A percentile compares a stretch with the other conserved stretches of the same genome.
These are phyloP conservation scores for Struthio camelus DNA, from an alignment of 2,113 vertebrate genomes.

Conservation along the genomic window DNA sequence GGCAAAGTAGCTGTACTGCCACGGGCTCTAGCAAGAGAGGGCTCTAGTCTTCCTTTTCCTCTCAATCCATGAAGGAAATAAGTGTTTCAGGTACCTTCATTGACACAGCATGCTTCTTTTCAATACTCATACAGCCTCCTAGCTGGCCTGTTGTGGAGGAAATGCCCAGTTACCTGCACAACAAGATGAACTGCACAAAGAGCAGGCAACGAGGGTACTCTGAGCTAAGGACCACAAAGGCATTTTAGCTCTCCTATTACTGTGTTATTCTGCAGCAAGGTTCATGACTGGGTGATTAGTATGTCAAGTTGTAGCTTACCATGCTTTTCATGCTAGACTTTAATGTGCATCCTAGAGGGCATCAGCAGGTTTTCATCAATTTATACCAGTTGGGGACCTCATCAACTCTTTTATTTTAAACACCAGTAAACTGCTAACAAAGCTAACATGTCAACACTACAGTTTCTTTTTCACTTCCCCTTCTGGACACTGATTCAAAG, in stretches of 20 bases:
- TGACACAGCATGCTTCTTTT: not conserved
- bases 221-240: not conserved
- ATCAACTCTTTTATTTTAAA: not conserved
- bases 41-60: not conserved
- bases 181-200: not conserved
- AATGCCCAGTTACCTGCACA: accelerated
- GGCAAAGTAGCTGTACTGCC: not conserved
- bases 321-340: not conserved
- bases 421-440: not conserved
- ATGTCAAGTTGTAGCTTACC: not conserved
- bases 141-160: not conserved
- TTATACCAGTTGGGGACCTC: not conserved
- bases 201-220: not conserved
- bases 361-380: not conserved
- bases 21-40: not conserved
- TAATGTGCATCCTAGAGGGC: not conserved
- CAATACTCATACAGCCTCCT: not conserved
- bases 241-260: not conserved
- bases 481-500: not conserved
- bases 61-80: not conserved
- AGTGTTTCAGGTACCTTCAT: not conserved
- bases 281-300: not conserved
- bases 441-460: not conserved
- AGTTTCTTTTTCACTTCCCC: not conserved
- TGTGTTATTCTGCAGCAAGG: not conserved